Evolutionary conservation across 2,888 invertebrate species (phyloP), one percentile per base, ranked within the genome.

Genomic region (Drosophila mimetica): DNA sequence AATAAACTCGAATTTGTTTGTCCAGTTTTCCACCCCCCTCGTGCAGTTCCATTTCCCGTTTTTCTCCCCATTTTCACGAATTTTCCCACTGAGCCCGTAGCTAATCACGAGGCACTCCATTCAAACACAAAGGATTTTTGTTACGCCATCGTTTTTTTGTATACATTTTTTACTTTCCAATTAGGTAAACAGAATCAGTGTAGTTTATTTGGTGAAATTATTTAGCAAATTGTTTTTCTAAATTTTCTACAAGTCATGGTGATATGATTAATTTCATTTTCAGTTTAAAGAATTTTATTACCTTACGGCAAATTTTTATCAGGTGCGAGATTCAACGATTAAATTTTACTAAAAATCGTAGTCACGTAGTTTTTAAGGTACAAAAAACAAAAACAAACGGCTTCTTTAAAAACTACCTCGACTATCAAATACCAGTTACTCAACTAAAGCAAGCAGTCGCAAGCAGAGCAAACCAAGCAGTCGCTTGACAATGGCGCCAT

Each of bases 1-100:
- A 71, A 71, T 76, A 66, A 74, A 59, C 58, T 54, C 39, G 72
- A 50, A 72, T 61, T 61, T 71, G 69, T 57, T 50, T 67, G 44
- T 50, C 18, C 32, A 50, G 44, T 13, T 8, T 25, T 18, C 47
- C 69, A 4, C n/a, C 3, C 13, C 22, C 22, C 39, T 4, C 25
- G 14, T 6, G 20, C 64, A 63, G 63, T 63, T 64, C 39, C 41
- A 63, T 65, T 65, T 46, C n/a, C 46, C 30, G 9, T 4, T 8
- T 51, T 37, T 25, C 16, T 7, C 4, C 9, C 52, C 30, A 46
- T 30, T 16, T 46, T 13, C 25, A 25, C 46, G 14, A 28, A 44
- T 25, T 44, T 44, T 25, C 44, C 14, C 8, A 44, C 28, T 16
- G 11, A n/a, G 37, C 52, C 37, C 64, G 32, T 53, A 34, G 63